Base-by-base conservation (phyloP, 2,113 vertebrate species). In the Chitala chitala region DNA sequence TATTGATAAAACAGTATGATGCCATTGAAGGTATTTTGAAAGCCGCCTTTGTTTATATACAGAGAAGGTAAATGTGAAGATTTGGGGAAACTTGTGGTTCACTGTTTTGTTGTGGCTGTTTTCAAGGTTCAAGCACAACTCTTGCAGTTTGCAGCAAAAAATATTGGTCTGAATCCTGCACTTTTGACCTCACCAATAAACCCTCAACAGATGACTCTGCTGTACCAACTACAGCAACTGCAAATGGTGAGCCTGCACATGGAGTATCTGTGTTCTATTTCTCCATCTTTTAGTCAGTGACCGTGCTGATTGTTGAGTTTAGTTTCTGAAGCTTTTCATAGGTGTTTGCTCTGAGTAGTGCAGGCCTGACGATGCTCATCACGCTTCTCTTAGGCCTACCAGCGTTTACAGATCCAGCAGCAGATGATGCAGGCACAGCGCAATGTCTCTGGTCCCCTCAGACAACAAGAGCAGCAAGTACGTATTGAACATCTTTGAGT, bases 131-230 rank as follows among this genome's bases (percentile, higher is more conserved):
- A 99, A 99, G 95, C 96, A 98, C 96, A 99, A 94, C 96, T 99
- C 94, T 96, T 99, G 93, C 96, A 99, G 93, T 99, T 99, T 95
- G 96, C 96, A 94, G 96, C 96, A 96, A 98, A 99, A 98, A 98
- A 98, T 93, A 98, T 98, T 95, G 97, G 97, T 95, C 94, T 99
- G 93, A 99, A 96, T 90, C 97, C 97, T 98, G 96, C 97, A 98
- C 96, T 98, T 96, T 97, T 99, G 94, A 96, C 95, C 92, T 98
- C 96, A 93, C 96, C 96, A 93, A 94, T 98, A 94, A 99, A 98
- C 88, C 96, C 97, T 97, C 97, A 99, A 92, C 96, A 98, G 92
- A 96, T 99, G 96, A 98, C 96, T 90, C 94, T 98, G 92, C 93
- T 98, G 91, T 98, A 97, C 92, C 97, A 99, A 95, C 96, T 99